A percentile compares a stretch with the other conserved stretches of the same genome.
Conservation (phyloP, 1,140 invertebrate species). For the Lasioglossum baleicum region DNA sequence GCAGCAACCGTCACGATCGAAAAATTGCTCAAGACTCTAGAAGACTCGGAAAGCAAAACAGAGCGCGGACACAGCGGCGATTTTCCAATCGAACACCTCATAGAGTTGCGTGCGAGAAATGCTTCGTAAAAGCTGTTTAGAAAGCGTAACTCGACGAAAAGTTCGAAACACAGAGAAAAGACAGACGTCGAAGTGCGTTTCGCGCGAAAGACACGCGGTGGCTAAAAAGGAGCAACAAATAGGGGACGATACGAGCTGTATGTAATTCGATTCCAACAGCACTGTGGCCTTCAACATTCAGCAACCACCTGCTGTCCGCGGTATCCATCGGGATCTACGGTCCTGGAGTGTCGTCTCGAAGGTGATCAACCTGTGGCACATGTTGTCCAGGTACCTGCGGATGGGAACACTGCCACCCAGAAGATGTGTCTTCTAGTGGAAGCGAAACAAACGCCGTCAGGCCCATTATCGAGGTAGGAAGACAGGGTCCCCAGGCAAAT, state of each 20-base stretch:
- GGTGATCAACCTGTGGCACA: slow-evolving; percentile 60
- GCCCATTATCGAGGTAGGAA: slow-evolving; percentile 57
- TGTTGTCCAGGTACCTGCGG: slow-evolving; percentile 51
- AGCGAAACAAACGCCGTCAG: slow-evolving; percentile 40
- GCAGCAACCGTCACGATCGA: background rate
- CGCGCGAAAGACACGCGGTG: background rate
- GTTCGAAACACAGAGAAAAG: background rate
- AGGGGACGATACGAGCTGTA: slow-evolving; percentile 39
- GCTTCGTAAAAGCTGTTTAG: slow-evolving; percentile 13
- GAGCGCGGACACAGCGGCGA: background rate
- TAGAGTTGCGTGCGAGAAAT: slow-evolving; percentile 1
- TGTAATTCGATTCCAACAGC: slow-evolving; percentile 70
- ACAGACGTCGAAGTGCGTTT: background rate
- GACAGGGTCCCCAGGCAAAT: background rate
- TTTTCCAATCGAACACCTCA: slow-evolving; percentile 1
- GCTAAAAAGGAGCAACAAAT: background rate
- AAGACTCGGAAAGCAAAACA: background rate
- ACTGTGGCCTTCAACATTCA: slow-evolving; percentile 56
- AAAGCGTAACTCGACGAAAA: slow-evolving; percentile 15
- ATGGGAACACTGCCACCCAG: slow-evolving; percentile 35
- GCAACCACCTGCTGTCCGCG: slow-evolving; percentile 62
- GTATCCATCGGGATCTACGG: slow-evolving; percentile 59
- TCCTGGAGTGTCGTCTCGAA: slow-evolving; percentile 61
- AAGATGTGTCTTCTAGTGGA: slow-evolving; percentile 54
- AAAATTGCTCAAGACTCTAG: background rate